Base-by-base conservation (phyloP, 1,140 invertebrate species). In the Drosophila punjabiensis region DNA sequence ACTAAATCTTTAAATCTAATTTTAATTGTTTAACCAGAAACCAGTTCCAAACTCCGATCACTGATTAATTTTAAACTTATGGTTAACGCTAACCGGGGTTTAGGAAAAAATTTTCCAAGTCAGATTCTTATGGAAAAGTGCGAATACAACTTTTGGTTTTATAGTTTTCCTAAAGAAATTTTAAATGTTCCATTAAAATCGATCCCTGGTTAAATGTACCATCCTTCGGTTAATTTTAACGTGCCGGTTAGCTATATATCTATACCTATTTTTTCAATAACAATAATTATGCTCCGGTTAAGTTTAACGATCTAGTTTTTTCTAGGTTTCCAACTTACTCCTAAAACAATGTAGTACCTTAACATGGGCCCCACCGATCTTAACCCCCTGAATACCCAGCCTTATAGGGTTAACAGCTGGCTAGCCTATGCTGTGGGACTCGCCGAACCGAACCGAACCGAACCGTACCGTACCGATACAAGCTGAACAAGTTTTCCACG, bases 401-500 rank as follows among this genome's bases (percentile, higher is more conserved):
- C 3, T 30, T 5, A 33, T 14, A 28, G 52, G 65, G 76, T 85
- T 70, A 70, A 76, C 18, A 30, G 52, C 50, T 75, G 50, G 58
- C 43, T 65, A 65, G 83, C 83, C 83, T 87, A 88, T 76, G 83
- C 79, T 58, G 59, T 65, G 70, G 53, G 33, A 81, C 66, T 56
- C 75, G 55, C 76, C 80, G 60, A 33, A 63, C 68, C 65, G 53
- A 39, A 63, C 68, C 65, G 30, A 14, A 33, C 30, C 56, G 60
- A 33, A 63, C 68, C 65, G 53, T 33, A 63, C 68, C 65, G 30
- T 8, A 33, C 30, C 56, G 60, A 73, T 73, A 62, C 65, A 47
- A 24, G 7, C 33, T 35, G 75, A 76, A 82, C 81, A 80, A 83
- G 82, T 85, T 83, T 85, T 85, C 68, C 77, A 82, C 82, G 81